Evolutionary conservation across 30 jellyfish, hydroid and myxozoan genomes (phyloP).

Genomic region (Aurelia sp.): DNA sequence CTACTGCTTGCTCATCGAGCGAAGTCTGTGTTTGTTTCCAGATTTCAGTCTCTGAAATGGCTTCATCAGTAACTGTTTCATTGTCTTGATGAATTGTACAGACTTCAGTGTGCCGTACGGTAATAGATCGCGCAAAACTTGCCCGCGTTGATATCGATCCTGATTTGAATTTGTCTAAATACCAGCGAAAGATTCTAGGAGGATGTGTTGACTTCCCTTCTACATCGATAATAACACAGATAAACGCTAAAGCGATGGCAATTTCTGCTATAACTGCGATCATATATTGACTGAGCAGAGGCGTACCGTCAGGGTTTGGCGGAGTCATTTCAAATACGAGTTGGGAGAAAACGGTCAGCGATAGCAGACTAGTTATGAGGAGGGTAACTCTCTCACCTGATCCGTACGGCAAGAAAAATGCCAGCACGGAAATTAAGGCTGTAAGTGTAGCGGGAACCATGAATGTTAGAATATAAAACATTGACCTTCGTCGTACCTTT

Average conservation of each 20-base stretch:
- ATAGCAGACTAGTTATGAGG: slow-evolving; percentile 64
- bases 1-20: no score
- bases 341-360: slow-evolving; percentile 58
- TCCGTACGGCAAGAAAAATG: slow-evolving; percentile 67
- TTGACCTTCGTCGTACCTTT: slow-evolving; percentile 48
- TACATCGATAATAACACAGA: slow-evolving; percentile 10
- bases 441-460: slow-evolving; percentile 69
- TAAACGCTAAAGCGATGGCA: slow-evolving; percentile 17
- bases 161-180: not conserved
- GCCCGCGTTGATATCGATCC: no score
- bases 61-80: no score
- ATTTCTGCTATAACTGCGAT: slow-evolving; percentile 41
- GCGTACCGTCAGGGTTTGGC: slow-evolving; percentile 71
- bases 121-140: no score
- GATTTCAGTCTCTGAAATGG: no score
- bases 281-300: slow-evolving; percentile 50
- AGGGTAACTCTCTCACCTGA: slow-evolving; percentile 70
- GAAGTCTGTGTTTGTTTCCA: no score
- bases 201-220: slow-evolving; percentile 31
- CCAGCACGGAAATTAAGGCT: slow-evolving; percentile 64
- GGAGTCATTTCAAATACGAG: slow-evolving; percentile 75
- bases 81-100: no score
- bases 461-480: slow-evolving; percentile 59
- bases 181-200: slow-evolving; percentile 5
- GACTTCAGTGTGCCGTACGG: no score